Base-by-base conservation (phyloP, 2,113 vertebrate species). In the Rostratula benghalensis region DNA sequence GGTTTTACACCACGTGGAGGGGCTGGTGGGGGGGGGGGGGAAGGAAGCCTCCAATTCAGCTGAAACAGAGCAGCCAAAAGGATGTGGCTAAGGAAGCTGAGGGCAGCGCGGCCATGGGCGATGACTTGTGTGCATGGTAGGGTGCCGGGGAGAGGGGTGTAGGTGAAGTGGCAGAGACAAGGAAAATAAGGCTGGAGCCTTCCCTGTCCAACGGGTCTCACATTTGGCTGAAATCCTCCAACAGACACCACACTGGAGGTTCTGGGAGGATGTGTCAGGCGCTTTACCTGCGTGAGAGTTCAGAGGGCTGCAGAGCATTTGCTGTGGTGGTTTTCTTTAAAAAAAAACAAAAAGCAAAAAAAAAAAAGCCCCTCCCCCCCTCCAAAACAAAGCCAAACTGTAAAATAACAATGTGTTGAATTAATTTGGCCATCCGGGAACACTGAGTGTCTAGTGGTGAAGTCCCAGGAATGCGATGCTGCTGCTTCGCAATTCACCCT, bases 41-140 rank as follows among this genome's bases (percentile, higher is more conserved):
- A 80, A 93, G 92, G 91, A 96, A 94, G 95, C 86, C 90, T 96
- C 95, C 94, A 94, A 95, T 94, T 87, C 80, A 87, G 61, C 95
- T 90, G 80, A 91, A 89, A 51, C 12, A 11, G 37, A 93, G 70
- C 74, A 73, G 94, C 96, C 87, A 93, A 93, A 76, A 91, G 95
- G 96, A 94, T 94, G 95, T 95, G 94, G 96, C 73, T 84, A 73
- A 94, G 90, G 94, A 89, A 94, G 94, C 77, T 81, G 86, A 93
- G 86, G 95, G 89, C 90, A 84, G 69, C 0, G 3, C 1, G 56
- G 86, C 92, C 53, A 19, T 19, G 70, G 73, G 94, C 11, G 39
- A 91, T 96, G 95, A 82, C 60, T 79, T 84, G 86, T 48, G 76
- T n/a, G 57, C 41, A 11, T 28, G 75, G 28, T 2, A 2, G 77